A percentile compares a stretch with the other conserved stretches of the same genome.
Evolutionary conservation across 2,113 vertebrate genomes (phyloP).

Genomic region (Poicephalus gulielmi): DNA sequence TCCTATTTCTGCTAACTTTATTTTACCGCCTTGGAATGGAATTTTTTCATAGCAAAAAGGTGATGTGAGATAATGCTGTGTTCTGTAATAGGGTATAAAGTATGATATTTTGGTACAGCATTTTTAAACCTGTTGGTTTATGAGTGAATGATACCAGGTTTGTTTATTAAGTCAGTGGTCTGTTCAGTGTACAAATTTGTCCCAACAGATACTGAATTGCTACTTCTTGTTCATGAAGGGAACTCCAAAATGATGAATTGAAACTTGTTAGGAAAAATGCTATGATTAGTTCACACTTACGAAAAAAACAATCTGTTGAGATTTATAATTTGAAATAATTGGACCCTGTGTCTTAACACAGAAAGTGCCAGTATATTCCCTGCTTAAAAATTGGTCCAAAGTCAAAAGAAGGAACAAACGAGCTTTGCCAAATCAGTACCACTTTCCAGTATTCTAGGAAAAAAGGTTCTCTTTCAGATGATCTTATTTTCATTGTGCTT

Average conservation of each 20-base stretch:
- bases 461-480: background rate
- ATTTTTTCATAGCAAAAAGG: background rate
- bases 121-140: background rate
- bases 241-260: background rate
- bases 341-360: background rate
- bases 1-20: background rate
- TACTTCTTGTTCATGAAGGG: background rate
- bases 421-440: background rate
- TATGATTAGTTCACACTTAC: background rate
- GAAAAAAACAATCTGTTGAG: background rate
- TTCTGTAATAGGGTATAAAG: background rate
- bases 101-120: accelerated
- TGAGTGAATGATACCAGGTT: background rate
- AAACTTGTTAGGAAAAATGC: background rate
- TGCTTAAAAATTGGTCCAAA: background rate
- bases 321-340: background rate
- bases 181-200: background rate
- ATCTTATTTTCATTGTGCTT: background rate
- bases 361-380: background rate
- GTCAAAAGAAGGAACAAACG: background rate
- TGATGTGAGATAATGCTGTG: background rate
- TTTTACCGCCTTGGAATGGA: background rate
- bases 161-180: background rate
- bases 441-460: background rate
- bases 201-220: background rate